phyloP scores from a whole-genome alignment of 2,113 vertebrate genomes.

The Prinia subflava region DNA sequence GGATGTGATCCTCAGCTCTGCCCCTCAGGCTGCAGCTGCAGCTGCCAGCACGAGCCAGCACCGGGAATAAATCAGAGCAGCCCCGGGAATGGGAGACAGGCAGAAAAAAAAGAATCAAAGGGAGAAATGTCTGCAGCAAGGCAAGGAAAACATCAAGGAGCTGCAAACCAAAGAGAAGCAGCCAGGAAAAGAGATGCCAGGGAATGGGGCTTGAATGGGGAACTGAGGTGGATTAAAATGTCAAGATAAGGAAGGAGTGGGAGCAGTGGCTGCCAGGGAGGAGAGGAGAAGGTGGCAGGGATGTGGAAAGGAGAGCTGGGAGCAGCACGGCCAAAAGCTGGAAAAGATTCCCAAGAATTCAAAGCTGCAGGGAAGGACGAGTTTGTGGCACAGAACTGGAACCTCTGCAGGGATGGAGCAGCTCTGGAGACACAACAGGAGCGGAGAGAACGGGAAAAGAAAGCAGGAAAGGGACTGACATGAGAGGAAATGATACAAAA shows the following conservation, averaged over 20 bases:
- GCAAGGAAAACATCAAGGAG: not conserved
- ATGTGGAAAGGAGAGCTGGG: not conserved
- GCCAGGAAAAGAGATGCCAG: not conserved
- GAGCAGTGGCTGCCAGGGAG: not conserved
- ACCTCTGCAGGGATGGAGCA: not conserved
- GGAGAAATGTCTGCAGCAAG: not conserved
- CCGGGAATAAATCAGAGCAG: not conserved
- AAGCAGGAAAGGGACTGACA: not conserved
- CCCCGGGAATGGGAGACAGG: not conserved
- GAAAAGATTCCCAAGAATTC: not conserved
- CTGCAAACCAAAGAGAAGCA: not conserved
- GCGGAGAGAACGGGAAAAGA: not conserved
- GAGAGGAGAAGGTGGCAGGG: not conserved
- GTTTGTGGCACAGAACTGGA: not conserved
- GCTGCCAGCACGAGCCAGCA: not conserved
- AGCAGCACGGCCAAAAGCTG: not conserved
- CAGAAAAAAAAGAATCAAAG: not conserved
- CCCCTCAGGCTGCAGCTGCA: slow-evolving; percentile 20
- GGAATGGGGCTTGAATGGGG: not conserved
- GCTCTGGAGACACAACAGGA: not conserved
- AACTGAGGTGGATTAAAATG: not conserved
- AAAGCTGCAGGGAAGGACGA: not conserved
- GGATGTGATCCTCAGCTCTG: not conserved
- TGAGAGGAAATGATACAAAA: accelerated
- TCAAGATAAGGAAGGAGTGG: not conserved